Percentiles rank a stretch among this genome's conserved stretches.
phyloP scores from a whole-genome alignment of 2,797 vertebrate species.

The Crocodylus rhombifer region DNA sequence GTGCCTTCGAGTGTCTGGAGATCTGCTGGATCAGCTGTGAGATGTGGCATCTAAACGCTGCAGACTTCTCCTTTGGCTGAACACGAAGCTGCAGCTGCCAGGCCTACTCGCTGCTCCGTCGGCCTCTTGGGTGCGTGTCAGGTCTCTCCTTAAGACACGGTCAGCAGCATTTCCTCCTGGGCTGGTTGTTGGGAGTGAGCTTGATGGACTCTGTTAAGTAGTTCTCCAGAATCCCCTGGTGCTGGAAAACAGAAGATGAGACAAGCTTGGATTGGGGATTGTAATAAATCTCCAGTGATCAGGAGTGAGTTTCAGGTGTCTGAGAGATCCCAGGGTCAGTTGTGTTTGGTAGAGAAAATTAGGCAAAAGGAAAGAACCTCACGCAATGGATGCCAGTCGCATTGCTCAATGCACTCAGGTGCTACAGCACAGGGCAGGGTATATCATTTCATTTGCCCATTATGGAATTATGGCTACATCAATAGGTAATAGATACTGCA shows the following conservation, averaged over 20 bases:
- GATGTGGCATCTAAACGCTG: not conserved
- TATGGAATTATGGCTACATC: not conserved
- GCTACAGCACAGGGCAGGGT: not conserved
- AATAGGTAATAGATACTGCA: not conserved
- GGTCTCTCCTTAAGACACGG: fast-evolving
- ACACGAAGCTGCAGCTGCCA: not conserved
- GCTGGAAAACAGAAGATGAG: slow-evolving; percentile 65
- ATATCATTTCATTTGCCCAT: not conserved
- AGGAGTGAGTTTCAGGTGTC: not conserved
- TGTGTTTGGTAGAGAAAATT: not conserved
- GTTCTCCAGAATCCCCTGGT: slow-evolving; percentile 78
- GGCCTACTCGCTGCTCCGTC: too few species aligned
- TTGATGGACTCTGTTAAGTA: slow-evolving; percentile 84
- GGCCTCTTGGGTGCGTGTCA: not conserved
- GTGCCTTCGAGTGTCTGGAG: not conserved
- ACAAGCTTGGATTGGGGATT: not conserved
- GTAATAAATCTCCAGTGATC: not conserved
- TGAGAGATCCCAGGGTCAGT: not conserved
- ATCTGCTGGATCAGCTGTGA: not conserved
- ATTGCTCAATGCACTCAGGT: not conserved
- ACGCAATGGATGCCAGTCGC: not conserved
- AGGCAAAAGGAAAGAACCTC: not conserved
- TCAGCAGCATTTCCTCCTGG: slow-evolving; percentile 80
- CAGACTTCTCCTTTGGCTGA: not conserved
- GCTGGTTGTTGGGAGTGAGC: slow-evolving; percentile 72